Evolutionary conservation across 2,888 invertebrate genomes (phyloP).

Genomic region (Dione vanillae): DNA sequence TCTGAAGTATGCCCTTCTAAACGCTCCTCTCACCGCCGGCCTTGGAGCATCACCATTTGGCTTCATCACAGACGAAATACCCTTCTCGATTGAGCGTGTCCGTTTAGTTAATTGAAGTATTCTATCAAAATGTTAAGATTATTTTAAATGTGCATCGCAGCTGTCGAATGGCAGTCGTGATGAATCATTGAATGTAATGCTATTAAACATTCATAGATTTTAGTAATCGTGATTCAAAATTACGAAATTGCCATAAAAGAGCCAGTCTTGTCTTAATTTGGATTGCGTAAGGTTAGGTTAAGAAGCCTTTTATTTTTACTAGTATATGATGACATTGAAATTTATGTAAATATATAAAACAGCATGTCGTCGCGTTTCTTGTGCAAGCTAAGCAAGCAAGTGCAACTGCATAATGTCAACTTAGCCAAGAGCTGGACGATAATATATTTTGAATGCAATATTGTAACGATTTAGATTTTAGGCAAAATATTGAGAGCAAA

Average conservation of each 20-base stretch:
- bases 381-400: no score
- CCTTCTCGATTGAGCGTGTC: conserved; percentile 23
- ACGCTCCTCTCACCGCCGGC: conserved; percentile 47
- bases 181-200: conserved; percentile 5
- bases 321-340: not conserved
- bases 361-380: conserved; percentile 1
- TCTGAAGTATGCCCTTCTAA: conserved; percentile 46
- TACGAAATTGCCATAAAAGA: conserved; percentile 26
- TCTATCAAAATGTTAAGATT: conserved; percentile 20
- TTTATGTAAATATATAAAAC: conserved; percentile 17
- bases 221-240: conserved; percentile 24
- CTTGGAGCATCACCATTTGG: conserved; percentile 46
- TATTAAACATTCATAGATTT: conserved; percentile 9
- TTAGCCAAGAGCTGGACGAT: not conserved
- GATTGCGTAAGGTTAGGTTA: conserved; percentile 25
- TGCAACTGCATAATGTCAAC: not conserved
- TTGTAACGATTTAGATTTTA: not conserved
- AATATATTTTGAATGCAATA: not conserved
- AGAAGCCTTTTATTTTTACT: conserved; percentile 10
- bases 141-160: conserved; percentile 12
- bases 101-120: conserved; percentile 15
- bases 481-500: not conserved
- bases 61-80: conserved; percentile 14
- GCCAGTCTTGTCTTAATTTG: conserved; percentile 29
- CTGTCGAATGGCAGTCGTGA: conserved; percentile 4